Base-by-base conservation (phyloP, 2,888 invertebrate genomes). In the Drosophila paramelanica region DNA sequence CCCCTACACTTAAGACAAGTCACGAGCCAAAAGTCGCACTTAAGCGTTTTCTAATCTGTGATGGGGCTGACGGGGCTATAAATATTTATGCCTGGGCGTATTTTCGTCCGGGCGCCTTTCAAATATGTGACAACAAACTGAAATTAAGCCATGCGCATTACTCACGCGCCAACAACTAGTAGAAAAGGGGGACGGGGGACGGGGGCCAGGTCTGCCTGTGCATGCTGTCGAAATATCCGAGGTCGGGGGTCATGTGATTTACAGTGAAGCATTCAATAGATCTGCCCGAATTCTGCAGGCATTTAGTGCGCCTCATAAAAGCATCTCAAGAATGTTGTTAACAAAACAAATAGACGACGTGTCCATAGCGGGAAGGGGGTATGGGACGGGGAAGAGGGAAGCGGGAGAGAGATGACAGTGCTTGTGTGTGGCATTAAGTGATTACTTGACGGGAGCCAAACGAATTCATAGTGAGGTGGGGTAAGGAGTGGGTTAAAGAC, bases 21-120 rank as follows among this genome's bases (percentile, higher is more conserved):
- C 89, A 89, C 89, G 89, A 89, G 89, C 86, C 86, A 89, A 89
- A 89, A 89, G 89, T 88, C 89, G 81, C 84, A 88, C 88, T 89
- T 89, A 84, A 89, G 88, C 89, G 79, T 83, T 85, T 79, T 87
- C 88, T 87, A 89, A 89, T 83, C 89, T 79, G 53, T 65, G 60
- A 73, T 77, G 64, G 80, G 79, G 79, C 72, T 69, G 80, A 42
- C 62, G 55, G 67, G 39, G 67, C 84, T 88, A 84, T 87, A 77
- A 80, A 82, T 87, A 82, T 88, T 82, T 79, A 80, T 80, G 73
- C 64, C 51, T 45, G 55, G 58, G 58, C 47, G 59, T 71, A 66
- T 74, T 67, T 66, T 51, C 53, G 62, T 59, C 49, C 60, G 65
- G 62, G 49, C 67, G 69, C 66, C 75, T 72, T 62, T 51, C 56